Evolutionary conservation across 30 jellyfish, hydroid and myxozoan genomes (phyloP), one percentile per base, ranked within the genome.

Genomic region (Aurelia sp.): DNA sequence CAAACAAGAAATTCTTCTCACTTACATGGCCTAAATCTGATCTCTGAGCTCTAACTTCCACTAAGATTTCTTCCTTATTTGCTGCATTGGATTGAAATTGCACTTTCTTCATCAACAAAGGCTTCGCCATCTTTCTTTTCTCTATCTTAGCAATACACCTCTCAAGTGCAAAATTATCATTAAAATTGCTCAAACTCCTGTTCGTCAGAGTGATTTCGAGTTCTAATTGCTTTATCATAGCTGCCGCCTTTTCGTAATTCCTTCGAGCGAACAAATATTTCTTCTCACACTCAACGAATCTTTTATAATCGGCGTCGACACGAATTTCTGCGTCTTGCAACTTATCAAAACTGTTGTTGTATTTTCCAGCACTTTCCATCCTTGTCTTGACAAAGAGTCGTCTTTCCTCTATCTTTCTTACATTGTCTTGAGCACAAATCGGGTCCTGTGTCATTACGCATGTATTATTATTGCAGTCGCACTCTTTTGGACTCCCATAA

Each of bases 341-440:
- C 67, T 47, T 76, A 15, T 76, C 86, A 58, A 19, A 87, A 41
- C 69, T 22, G 64, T 87, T 83, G 61, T 76, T 87, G 76, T 66
- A 77, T 44, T 19, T 27, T 8, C 96, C 96, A 5, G 91, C 96
- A 24, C 31, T 62, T 33, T 77, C 84, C 86, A 87, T 76, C 24
- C 31, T 81, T n/a, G 63, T 60, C 3, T 82, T 35, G 47, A 67
- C 87, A 38, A 20, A 33, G 22, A 22, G 55, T 19, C 87, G 51
- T 62, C 96, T 38, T 58, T 15, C 21, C 72, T 63, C 64, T 5
- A 60, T 55, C 60, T 71, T 81, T 9, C 69, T 74, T 12, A 30
- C 15, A 60, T 88, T 78, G 53, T 58, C 57, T 57, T 19, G 71
- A 13, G 65, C n/a, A 47, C 97, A 88, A 20, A 22, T 69, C 17